Percentiles rank a stretch among this genome's conserved stretches.
phyloP scores from a whole-genome alignment of 2,888 invertebrate species.

The Philopedon plagiatum region DNA sequence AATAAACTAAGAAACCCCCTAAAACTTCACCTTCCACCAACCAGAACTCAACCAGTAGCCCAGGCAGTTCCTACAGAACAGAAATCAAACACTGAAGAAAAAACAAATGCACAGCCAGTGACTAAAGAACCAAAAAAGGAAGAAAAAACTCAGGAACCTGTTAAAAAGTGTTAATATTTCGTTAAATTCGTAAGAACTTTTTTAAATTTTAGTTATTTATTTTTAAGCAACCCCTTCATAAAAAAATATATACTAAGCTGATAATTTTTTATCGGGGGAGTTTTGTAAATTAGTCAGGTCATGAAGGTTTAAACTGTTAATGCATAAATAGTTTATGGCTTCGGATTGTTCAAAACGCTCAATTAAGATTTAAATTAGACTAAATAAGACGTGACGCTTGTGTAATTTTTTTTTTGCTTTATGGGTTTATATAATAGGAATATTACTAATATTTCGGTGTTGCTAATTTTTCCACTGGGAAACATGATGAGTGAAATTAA shows the following conservation, averaged over 20 bases:
- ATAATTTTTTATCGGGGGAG: not conserved
- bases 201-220: constrained; percentile 26
- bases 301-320: constrained; percentile 14
- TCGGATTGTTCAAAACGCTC: constrained; percentile 42
- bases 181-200: constrained; percentile 10
- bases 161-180: constrained; percentile 1
- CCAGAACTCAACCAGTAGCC: not conserved
- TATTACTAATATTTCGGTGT: no score
- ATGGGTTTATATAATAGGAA: not conserved
- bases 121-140: not conserved
- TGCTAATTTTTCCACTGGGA: no score
- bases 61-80: not conserved
- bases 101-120: not conserved
- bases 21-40: constrained; percentile 71
- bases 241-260: constrained; percentile 1
- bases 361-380: constrained; percentile 35
- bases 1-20: constrained; percentile 83
- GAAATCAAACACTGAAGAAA: not conserved
- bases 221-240: not conserved
- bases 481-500: no score
- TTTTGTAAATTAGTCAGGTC: constrained; percentile 6
- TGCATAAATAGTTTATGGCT: constrained; percentile 18
- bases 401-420: not conserved
- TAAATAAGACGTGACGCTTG: constrained; percentile 9
- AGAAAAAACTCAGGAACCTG: not conserved